Percentiles rank a stretch among this genome's conserved stretches.
phyloP scores from a whole-genome alignment of 64 coral and sea anemone genomes.

The Montipora efflorescens region DNA sequence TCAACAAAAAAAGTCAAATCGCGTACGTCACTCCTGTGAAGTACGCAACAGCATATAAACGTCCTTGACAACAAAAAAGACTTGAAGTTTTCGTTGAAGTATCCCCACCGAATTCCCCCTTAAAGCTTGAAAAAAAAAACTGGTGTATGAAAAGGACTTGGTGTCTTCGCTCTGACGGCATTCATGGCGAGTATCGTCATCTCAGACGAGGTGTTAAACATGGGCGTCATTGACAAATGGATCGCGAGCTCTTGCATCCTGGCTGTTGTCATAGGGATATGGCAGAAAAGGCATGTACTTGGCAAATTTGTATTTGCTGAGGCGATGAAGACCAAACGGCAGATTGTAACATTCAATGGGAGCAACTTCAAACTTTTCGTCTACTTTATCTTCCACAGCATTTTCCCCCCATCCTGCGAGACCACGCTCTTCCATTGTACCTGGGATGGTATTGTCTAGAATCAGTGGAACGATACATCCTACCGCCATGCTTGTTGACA shows the following conservation, averaged over 20 bases:
- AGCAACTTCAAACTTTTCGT: slow-evolving; percentile 4
- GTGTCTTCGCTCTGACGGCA: too few species aligned
- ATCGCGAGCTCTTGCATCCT: background rate
- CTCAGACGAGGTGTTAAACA: too few species aligned
- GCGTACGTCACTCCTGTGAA: too few species aligned
- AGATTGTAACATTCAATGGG: slow-evolving; percentile 16
- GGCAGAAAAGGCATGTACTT: slow-evolving; percentile 36
- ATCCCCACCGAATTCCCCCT: too few species aligned
- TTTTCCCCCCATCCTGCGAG: background rate
- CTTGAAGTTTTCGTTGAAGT: too few species aligned
- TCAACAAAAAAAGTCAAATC: too few species aligned
- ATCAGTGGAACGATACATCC: slow-evolving; percentile 19
- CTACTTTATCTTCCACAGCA: background rate
- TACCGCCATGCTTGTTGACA: slow-evolving; percentile 39
- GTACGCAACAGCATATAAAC: too few species aligned
- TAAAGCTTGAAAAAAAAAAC: too few species aligned
- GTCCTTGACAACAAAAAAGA: too few species aligned
- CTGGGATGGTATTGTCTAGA: slow-evolving; percentile 50
- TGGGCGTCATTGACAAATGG: too few species aligned
- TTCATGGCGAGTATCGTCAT: too few species aligned
- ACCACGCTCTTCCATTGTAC: slow-evolving; percentile 64
- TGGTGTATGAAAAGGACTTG: too few species aligned
- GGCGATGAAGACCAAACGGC: slow-evolving; percentile 24
- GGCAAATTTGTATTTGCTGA: slow-evolving; percentile 9
- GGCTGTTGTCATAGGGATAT: background rate